Conservation (phyloP, 2,888 invertebrate species). For the Antheraea yamamai region DNA sequence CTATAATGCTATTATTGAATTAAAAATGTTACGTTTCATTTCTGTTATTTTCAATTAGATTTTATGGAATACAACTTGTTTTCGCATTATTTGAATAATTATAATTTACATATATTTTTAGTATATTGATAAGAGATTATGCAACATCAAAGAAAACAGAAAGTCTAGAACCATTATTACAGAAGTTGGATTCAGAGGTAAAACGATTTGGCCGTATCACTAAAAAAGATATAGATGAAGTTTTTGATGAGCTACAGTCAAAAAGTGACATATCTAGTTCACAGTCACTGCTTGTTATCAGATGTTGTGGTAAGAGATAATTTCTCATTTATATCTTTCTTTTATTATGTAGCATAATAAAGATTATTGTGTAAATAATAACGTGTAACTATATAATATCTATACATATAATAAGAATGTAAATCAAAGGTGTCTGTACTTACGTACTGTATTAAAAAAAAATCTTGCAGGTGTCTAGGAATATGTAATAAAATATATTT, state of each 20-base stretch:
- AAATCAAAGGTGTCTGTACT: too few relatives aligned
- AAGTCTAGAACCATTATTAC: conserved; percentile 84
- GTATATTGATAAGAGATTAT: conserved; percentile 82
- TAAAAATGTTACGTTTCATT: too few relatives aligned
- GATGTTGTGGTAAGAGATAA: conserved; percentile 86
- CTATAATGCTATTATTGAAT: too few relatives aligned
- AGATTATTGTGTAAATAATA: not conserved
- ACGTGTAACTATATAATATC: too few relatives aligned
- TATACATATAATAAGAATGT: not conserved
- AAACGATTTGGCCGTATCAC: conserved; percentile 88
- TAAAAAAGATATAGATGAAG: conserved; percentile 88
- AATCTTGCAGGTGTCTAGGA: too few relatives aligned
- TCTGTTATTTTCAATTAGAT: too few relatives aligned
- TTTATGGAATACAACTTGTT: too few relatives aligned
- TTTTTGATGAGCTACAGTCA: conserved; percentile 87
- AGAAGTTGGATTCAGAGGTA: conserved; percentile 86
- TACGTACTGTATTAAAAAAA: too few relatives aligned
- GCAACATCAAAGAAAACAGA: conserved; percentile 81
- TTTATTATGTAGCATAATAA: not conserved
- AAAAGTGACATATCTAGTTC: conserved; percentile 88
- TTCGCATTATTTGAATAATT: conserved; percentile 7
- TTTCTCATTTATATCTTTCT: not conserved
- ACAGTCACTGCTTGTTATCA: conserved; percentile 89
- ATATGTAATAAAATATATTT: too few relatives aligned
- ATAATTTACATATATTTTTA: conserved; percentile 48